Percentiles rank a stretch among this genome's conserved stretches.
Evolutionary conservation across 2,888 invertebrate genomes (phyloP).

Genomic region (Melanostoma mellinum): DNA sequence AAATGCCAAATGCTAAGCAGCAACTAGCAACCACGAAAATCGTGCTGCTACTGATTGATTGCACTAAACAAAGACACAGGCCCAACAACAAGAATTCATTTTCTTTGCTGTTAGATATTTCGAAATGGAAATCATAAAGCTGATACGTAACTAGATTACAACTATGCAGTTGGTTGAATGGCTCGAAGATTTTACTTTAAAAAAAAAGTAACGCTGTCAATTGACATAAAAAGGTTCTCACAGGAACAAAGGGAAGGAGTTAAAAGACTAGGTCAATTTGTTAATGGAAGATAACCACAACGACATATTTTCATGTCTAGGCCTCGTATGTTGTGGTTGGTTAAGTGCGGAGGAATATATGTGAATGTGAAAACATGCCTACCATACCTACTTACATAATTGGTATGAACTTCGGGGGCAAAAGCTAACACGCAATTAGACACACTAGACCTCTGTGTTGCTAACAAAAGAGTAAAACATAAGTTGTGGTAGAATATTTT

Average conservation of each 20-base stretch:
- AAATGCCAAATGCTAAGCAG: constrained; percentile 54
- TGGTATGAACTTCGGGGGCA: constrained; percentile 27
- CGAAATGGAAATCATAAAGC: constrained; percentile 65
- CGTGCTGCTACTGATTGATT: constrained; percentile 71
- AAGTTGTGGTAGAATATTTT: constrained; percentile 29
- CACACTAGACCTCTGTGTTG: constrained; percentile 42
- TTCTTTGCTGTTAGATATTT: constrained; percentile 30
- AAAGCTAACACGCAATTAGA: constrained; percentile 56
- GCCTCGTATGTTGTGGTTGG: constrained; percentile 20
- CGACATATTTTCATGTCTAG: neutral
- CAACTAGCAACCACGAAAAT: constrained; percentile 59
- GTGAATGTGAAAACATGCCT: constrained; percentile 10
- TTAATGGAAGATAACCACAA: constrained; percentile 7
- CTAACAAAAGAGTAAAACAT: constrained; percentile 29
- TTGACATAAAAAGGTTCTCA: constrained; percentile 58
- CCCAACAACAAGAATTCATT: constrained; percentile 36
- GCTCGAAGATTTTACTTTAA: constrained; percentile 29
- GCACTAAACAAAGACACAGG: constrained; percentile 22
- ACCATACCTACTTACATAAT: neutral
- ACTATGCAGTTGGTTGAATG: constrained; percentile 27
- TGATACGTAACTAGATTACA: constrained; percentile 44
- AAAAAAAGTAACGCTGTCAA: constrained; percentile 28
- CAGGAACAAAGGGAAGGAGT: constrained; percentile 7
- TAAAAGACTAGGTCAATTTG: constrained; percentile 30
- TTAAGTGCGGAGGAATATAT: constrained; percentile 15